Percentiles rank a stretch among this genome's conserved stretches.
Evolutionary conservation across 2,888 invertebrate genomes (phyloP).

Genomic region (Diloba caeruleocephala): DNA sequence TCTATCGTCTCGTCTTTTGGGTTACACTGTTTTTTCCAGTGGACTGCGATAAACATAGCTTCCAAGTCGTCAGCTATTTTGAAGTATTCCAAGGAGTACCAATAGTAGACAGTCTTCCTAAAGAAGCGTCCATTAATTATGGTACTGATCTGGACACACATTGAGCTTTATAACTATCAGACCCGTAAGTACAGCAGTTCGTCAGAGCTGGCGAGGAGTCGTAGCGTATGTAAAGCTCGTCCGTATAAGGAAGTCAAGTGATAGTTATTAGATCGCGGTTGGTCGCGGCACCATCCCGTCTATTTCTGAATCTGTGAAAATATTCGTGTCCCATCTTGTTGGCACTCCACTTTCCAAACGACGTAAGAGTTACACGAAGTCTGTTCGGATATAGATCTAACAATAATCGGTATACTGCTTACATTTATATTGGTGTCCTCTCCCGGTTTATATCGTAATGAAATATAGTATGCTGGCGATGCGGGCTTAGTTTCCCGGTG

Average conservation of each 20-base stretch:
- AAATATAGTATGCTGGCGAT: constrained; percentile 51
- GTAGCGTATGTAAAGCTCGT: constrained; percentile 1
- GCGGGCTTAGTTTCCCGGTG: constrained; percentile 56
- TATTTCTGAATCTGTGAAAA: constrained; percentile 78
- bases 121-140: not conserved
- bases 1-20: too few species aligned
- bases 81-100: not conserved
- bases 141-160: not conserved
- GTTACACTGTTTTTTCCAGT: too few species aligned
- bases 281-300: constrained; percentile 51
- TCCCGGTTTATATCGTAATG: constrained; percentile 49
- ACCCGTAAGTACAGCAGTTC: constrained; percentile 1
- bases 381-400: constrained; percentile 41
- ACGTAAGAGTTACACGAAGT: constrained; percentile 29
- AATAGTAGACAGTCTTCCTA: not conserved
- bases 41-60: too few species aligned
- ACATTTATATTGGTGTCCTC: constrained; percentile 21
- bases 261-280: constrained; percentile 30
- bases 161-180: constrained; percentile 1
- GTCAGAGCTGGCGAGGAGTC: constrained; percentile 26
- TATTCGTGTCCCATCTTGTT: constrained; percentile 77
- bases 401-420: constrained; percentile 11
- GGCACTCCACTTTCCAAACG: constrained; percentile 52
- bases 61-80: too few species aligned
- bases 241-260: constrained; percentile 45